Evolutionary conservation across 2,888 invertebrate species (phyloP), one percentile per base, ranked within the genome.

Genomic region (Cenopis cana): DNA sequence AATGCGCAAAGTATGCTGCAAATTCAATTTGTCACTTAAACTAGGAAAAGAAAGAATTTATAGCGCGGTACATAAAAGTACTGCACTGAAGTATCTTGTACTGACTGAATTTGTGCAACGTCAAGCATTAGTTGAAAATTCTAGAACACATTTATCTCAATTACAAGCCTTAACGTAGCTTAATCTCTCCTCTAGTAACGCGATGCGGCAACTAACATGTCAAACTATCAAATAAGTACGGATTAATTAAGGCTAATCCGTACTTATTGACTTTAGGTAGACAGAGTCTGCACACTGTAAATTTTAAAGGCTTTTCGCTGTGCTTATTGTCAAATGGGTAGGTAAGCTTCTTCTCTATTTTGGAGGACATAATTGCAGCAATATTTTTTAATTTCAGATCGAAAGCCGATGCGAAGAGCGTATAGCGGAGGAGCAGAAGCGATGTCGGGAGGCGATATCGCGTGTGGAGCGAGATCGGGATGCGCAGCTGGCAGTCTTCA

Each of bases 401-500:
- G 97, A 97, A 87, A 93, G 96, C 77, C 94, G 96, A 74, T 95
- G 96, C 76, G 96, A 96, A 77, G 96, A 97, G 80, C 95, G 95
- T 69, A 89, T 97, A 75, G 94, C 95, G 55, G 97, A 98, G 76
- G 98, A 98, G 84, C 97, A 98, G 88, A 95, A 96, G 79, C 94
- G 98, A 76, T 96, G 97, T 83, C 95, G 97, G 74, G 98, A 99
- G 80, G 95, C 97, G 69, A 94, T 98, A 78, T 94, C 96, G 20
- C 95, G 98, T 64, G 94, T 98, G 61, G 98, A 98, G 83, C 94
- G 98, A 46, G 98, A 98, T 86, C 96, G 93, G 0, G 94, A 94
- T 75, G 83, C 90, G 17, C 94, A 94, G 75, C 82, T 93, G n/a
- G 78, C 87, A 0, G 87, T 89, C 5, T 85, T 94, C 74, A 89